Base-by-base conservation (phyloP, 2,888 invertebrate species). In the Flexamia atlantica region DNA sequence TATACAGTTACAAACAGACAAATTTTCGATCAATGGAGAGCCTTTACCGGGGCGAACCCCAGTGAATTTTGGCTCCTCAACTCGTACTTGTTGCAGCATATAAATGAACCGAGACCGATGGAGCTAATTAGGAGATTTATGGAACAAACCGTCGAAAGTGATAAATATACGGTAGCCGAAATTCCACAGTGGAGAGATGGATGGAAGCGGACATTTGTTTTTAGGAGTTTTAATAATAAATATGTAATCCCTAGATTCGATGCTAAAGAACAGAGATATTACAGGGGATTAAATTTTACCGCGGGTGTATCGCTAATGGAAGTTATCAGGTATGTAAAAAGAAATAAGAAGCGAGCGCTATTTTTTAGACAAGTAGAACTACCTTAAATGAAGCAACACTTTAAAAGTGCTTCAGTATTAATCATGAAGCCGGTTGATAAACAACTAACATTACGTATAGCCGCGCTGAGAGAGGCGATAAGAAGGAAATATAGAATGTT, bases 361-460 rank as follows among this genome's bases (percentile, higher is more conserved):
- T 76, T 76, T 20, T 76, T 76, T 60, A 53, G 81, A 30, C 57
- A 50, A 20, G 32, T 81, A 10, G 81, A 60, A 36, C 12, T 32
- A 17, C 70, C 70, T 70, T 70, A 70, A 81, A n/a, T 32, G 23
- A 17, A 1, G 14, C 0, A 5, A 20, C 0, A 60, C 12, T 14
- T 10, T 50, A 57, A 17, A 20, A n/a, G 5, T 10, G 4, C 12
- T 17, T 36, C 40, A 81, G 30, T 81, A n/a, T n/a, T 60, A 17
- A 81, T 4, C 12, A 81, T 81, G 81, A 20, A 40, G 4, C 25
- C 40, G n/a, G 42, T n/a, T 20, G 42, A 30, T 32, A 46, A 82
- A 20, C 25, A 64, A 17, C 23, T 79, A 4, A 79, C 46, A 7
- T 4, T 20, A 17, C 36, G 28, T 10, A 64, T 81, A 14, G 23